These are phyloP conservation scores for Microcebus tavaratra DNA, from an alignment of 2,113 vertebrate species.

Conservation along the genomic window DNA sequence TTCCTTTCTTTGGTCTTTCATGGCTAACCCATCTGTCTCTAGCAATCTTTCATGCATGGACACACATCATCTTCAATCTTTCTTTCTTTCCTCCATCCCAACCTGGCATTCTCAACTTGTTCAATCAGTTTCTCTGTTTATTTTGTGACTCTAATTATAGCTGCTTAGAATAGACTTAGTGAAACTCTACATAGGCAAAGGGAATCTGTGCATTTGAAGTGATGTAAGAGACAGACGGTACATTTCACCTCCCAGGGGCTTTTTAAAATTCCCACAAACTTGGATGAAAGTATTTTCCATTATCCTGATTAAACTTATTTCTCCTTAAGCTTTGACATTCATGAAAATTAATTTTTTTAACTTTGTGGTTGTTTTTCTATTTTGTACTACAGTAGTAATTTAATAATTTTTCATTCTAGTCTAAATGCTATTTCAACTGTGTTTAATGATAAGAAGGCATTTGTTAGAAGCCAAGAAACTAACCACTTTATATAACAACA, in stretches of 20 bases:
- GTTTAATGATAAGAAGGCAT: background rate
- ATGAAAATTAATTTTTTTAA: background rate
- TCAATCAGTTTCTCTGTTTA: background rate
- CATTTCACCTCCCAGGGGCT: background rate
- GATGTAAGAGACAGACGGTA: background rate
- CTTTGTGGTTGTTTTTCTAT: background rate
- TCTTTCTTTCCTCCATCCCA: background rate
- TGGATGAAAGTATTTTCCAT: background rate
- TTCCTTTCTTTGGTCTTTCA: background rate
- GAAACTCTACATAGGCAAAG: background rate
- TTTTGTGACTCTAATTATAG: background rate
- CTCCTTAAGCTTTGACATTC: background rate
- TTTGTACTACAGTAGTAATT: background rate
- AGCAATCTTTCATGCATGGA: background rate
- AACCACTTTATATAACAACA: background rate
- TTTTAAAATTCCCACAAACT: background rate
- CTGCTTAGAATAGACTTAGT: too few species aligned
- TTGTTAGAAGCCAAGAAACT: slow-evolving; percentile 3
- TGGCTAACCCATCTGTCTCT: background rate
- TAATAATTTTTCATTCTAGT: background rate
- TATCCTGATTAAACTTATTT: background rate
- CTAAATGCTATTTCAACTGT: background rate
- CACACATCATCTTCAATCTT: background rate
- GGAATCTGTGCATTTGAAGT: background rate
- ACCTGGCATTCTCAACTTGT: background rate